Conservation (phyloP, 1,140 invertebrate genomes). For the Microplitis demolitor region DNA sequence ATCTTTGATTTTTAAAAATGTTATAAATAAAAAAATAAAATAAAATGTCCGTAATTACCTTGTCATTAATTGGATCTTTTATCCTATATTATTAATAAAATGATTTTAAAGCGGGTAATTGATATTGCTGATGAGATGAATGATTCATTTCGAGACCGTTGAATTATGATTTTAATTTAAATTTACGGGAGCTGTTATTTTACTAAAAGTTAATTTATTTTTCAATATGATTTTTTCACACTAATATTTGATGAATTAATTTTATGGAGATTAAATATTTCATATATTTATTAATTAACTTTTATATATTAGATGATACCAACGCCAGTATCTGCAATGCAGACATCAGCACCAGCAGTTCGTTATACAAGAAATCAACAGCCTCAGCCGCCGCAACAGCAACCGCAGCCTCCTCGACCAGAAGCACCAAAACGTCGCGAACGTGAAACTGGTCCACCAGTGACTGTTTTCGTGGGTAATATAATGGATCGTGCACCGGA, state of each 20-base stretch:
- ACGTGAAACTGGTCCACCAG: conserved; percentile 75
- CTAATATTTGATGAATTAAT: conserved; percentile 18
- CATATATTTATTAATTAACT: conserved; percentile 25
- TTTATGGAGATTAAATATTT: background rate
- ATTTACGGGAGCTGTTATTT: too few relatives aligned
- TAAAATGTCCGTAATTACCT: too few relatives aligned
- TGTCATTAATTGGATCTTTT: too few relatives aligned
- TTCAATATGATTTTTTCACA: conserved; percentile 39
- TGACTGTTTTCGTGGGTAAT: conserved; percentile 98
- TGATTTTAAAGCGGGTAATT: too few relatives aligned
- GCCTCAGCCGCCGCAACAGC: too few relatives aligned
- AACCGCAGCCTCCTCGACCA: conserved; percentile 34
- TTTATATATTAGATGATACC: conserved; percentile 56
- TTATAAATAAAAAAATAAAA: too few relatives aligned
- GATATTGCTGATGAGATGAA: too few relatives aligned
- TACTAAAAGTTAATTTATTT: background rate
- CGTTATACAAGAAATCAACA: conserved; percentile 51
- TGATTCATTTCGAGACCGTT: too few relatives aligned
- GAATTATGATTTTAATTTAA: background rate
- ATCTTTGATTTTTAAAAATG: too few relatives aligned
- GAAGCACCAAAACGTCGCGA: conserved; percentile 53
- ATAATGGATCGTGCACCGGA: conserved; percentile 96
- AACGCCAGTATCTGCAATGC: conserved; percentile 60
- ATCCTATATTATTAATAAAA: too few relatives aligned
- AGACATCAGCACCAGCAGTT: conserved; percentile 58